Conservation (phyloP, 2,113 vertebrate genomes). For the Artemisiospiza belli region DNA sequence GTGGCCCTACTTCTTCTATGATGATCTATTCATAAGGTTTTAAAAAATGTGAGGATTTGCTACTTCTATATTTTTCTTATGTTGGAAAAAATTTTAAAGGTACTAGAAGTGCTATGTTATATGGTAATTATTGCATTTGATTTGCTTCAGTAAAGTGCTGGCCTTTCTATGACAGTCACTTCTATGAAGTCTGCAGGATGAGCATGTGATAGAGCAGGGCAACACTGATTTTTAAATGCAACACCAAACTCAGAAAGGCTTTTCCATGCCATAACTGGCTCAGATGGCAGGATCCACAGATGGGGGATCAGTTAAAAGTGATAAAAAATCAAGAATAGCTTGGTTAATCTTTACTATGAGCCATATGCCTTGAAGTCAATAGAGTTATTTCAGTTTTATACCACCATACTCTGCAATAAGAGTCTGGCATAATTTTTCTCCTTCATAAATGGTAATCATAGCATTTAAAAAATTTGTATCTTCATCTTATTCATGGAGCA, state of each 20-base stretch:
- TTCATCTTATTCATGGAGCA: not conserved
- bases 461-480: not conserved
- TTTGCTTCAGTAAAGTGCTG: not conserved
- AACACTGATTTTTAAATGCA: slow-evolving; percentile 29
- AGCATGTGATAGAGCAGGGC: not conserved
- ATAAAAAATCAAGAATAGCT: slow-evolving; percentile 47
- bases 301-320: slow-evolving; percentile 44
- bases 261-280: slow-evolving; percentile 27
- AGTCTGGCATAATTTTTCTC: not conserved
- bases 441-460: not conserved
- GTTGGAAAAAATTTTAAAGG: not conserved
- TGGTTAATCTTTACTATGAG: slow-evolving; percentile 56
- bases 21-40: not conserved
- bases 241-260: slow-evolving; percentile 17
- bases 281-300: slow-evolving; percentile 40
- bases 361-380: slow-evolving; percentile 59
- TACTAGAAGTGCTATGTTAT: not conserved
- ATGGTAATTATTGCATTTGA: not conserved
- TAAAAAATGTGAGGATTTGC: not conserved
- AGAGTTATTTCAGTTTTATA: slow-evolving; percentile 45
- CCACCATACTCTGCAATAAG: not conserved
- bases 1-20: not conserved
- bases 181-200: not conserved
- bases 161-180: not conserved
- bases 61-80: not conserved